Conservation (phyloP, 2,888 invertebrate genomes). For the Ariolimax columbianus region DNA sequence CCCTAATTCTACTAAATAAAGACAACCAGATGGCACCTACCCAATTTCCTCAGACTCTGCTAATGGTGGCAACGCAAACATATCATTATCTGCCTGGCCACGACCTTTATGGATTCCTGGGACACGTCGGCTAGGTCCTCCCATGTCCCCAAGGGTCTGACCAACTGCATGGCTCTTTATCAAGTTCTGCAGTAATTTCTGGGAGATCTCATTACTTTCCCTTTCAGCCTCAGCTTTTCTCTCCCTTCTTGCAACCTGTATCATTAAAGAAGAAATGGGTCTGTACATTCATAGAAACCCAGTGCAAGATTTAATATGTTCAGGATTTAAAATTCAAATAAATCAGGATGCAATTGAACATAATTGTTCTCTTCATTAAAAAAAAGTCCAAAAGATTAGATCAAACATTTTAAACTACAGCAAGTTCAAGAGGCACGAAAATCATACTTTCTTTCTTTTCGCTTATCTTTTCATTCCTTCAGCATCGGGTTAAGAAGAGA, state of each 20-base stretch:
- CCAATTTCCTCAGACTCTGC: conserved; percentile 63
- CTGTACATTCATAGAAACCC: background rate
- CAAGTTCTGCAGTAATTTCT: conserved; percentile 86
- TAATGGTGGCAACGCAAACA: conserved; percentile 78
- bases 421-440: too few relatives aligned
- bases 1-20: background rate
- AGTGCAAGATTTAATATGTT: background rate
- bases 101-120: conserved; percentile 52
- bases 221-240: conserved; percentile 85
- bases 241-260: conserved; percentile 81
- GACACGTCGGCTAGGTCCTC: conserved; percentile 45
- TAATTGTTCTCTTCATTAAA: too few relatives aligned
- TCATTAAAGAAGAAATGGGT: background rate
- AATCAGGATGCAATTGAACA: too few relatives aligned
- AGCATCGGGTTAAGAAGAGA: too few relatives aligned
- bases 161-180: conserved; percentile 88
- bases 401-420: too few relatives aligned
- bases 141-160: conserved; percentile 63
- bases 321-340: too few relatives aligned
- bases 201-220: conserved; percentile 86
- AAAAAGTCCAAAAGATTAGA: too few relatives aligned
- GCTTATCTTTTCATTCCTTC: too few relatives aligned
- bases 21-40: conserved; percentile 46
- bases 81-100: conserved; percentile 65
- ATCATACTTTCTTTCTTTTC: too few relatives aligned